These are phyloP conservation scores for Sabatieria punctata DNA, from an alignment of 2,888 invertebrate species.

Conservation along the genomic window DNA sequence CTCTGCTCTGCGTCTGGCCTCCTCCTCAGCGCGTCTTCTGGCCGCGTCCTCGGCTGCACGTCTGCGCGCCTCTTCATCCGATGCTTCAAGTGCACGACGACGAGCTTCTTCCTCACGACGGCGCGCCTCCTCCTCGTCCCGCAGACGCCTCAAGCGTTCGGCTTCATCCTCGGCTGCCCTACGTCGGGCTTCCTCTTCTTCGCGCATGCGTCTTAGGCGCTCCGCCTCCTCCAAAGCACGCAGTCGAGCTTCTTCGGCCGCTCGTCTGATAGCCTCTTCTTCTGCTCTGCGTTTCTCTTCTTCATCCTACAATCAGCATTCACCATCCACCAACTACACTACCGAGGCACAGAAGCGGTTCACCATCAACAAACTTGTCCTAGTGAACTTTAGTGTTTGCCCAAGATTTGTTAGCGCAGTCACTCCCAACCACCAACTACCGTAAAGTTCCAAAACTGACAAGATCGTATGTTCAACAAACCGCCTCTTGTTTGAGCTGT, in stretches of 20 bases:
- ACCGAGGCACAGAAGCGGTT: no score
- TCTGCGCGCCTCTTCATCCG: slow-evolving; percentile 12
- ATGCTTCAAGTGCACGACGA: slow-evolving; percentile 4
- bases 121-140: slow-evolving; percentile 13
- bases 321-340: no score
- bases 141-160: slow-evolving; percentile 15
- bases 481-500: no score
- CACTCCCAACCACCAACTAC: no score
- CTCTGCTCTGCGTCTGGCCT: slow-evolving; percentile 8
- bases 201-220: slow-evolving; percentile 23
- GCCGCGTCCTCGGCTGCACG: slow-evolving; percentile 11
- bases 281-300: slow-evolving; percentile 26
- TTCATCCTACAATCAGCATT: slow-evolving; percentile 23
- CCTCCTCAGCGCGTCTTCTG: slow-evolving; percentile 5
- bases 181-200: slow-evolving; percentile 26
- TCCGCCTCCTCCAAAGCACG: slow-evolving; percentile 29
- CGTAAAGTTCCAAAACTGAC: no score
- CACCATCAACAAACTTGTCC: no score
- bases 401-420: no score
- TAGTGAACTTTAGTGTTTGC: no score
- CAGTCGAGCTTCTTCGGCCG: slow-evolving; percentile 28
- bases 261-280: slow-evolving; percentile 26
- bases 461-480: no score
- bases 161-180: slow-evolving; percentile 21
- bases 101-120: slow-evolving; percentile 11